phyloP scores from a whole-genome alignment of 1,140 invertebrate species.

The Drosophila sp. region DNA sequence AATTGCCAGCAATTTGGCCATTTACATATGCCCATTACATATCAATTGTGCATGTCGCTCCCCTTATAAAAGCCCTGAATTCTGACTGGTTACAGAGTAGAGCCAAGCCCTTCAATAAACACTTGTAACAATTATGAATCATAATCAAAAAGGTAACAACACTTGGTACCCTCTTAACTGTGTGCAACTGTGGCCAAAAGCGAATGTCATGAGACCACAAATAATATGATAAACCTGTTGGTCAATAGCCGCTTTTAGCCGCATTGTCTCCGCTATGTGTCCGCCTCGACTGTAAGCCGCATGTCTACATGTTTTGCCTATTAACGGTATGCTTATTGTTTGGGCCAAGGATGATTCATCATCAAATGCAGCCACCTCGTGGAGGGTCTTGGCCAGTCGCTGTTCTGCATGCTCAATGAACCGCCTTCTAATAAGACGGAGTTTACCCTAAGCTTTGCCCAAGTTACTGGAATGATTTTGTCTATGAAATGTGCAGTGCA shows the following conservation, averaged over 20 bases:
- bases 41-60: conserved; percentile 58
- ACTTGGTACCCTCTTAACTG: conserved; percentile 13
- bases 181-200: conserved; percentile 27
- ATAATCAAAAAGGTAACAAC: conserved; percentile 78
- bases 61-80: background rate
- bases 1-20: conserved; percentile 65
- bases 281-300: conserved; percentile 23
- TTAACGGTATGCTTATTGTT: conserved; percentile 53
- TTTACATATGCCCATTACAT: conserved; percentile 65
- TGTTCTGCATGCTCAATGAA: conserved; percentile 68
- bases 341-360: conserved; percentile 21
- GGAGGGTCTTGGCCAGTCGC: conserved; percentile 31
- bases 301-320: conserved; percentile 75
- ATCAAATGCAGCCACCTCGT: conserved; percentile 48
- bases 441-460: background rate
- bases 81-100: conserved; percentile 21
- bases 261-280: conserved; percentile 13
- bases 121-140: conserved; percentile 82
- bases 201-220: conserved; percentile 48
- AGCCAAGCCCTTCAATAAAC: conserved; percentile 78
- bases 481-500: background rate
- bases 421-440: conserved; percentile 62
- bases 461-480: background rate
- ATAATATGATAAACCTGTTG: conserved; percentile 66
- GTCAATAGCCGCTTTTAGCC: conserved; percentile 10